phyloP scores from a whole-genome alignment of 2,888 invertebrate species.

The Criorhina ranunculi region DNA sequence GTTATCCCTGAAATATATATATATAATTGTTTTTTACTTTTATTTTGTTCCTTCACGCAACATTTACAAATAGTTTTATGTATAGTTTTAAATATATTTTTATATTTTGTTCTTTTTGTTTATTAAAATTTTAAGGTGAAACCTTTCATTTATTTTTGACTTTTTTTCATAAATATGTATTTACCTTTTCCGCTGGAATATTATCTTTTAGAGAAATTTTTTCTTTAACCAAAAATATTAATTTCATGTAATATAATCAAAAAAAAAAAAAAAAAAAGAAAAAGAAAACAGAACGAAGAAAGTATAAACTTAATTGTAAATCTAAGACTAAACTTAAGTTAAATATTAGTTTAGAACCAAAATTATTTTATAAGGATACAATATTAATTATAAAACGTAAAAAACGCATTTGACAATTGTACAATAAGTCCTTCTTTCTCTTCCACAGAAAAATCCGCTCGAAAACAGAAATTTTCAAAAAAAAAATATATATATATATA shows the following conservation, averaged over 20 bases:
- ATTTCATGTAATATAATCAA: slow-evolving; percentile 5
- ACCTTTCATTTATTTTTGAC: slow-evolving; percentile 75
- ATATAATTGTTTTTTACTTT: slow-evolving; percentile 48
- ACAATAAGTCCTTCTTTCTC: slow-evolving; percentile 77
- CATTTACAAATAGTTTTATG: slow-evolving; percentile 70
- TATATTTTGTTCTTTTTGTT: slow-evolving; percentile 59
- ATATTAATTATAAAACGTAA: slow-evolving; percentile 71
- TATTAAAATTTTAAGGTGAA: slow-evolving; percentile 67
- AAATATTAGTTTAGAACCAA: slow-evolving; percentile 52
- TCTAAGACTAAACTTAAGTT: slow-evolving; percentile 44
- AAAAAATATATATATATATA: slow-evolving; percentile 22
- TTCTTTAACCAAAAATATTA: slow-evolving; percentile 28
- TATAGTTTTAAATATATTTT: slow-evolving; percentile 71
- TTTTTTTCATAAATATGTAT: slow-evolving; percentile 40
- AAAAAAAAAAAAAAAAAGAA: slow-evolving; percentile 28
- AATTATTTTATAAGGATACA: slow-evolving; percentile 51
- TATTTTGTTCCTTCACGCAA: slow-evolving; percentile 66
- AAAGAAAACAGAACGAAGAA: slow-evolving; percentile 22
- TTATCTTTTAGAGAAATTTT: slow-evolving; percentile 82
- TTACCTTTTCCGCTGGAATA: slow-evolving; percentile 79
- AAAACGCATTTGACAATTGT: slow-evolving; percentile 75
- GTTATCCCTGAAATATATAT: slow-evolving; percentile 71
- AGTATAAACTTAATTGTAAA: slow-evolving; percentile 27
- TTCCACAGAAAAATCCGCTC: slow-evolving; percentile 69
- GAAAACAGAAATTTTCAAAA: slow-evolving; percentile 65